Base-by-base conservation (phyloP, 2,113 vertebrate species). In the Ploceus nigricollis region DNA sequence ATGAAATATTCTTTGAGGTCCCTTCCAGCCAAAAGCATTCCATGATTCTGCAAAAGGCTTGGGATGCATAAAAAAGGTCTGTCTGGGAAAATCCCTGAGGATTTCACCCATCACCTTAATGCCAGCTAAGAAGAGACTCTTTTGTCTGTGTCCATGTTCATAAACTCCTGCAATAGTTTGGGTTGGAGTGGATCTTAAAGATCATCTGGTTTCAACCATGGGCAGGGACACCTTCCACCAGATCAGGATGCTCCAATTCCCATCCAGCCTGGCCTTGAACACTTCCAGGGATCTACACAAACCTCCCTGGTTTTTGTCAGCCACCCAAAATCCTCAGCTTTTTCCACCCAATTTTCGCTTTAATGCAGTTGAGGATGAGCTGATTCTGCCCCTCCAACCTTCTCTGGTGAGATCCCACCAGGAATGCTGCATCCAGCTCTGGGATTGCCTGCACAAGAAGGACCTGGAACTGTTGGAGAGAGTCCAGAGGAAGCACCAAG, bases 201-300 rank as follows among this genome's bases (percentile, higher is more conserved):
- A 39, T 11, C 4, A 9, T 11, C 18, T 37, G 4, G 10, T 33
- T 50, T 11, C 28, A n/a, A 0, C 12, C 27, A 8, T 1, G 37
- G 27, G 31, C 22, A 37, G 58, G 35, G 68, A 51, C 23, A 24
- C 1, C 3, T 75, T 10, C 53, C 28, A 7, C 37, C 8, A 10
- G 2, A 5, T 5, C 60, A n/a, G 60, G 28, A 10, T 53, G 16
- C n/a, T 68, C 53, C 53, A n/a, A 25, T 6, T 27, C 19, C 20
- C 23, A 21, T 17, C 77, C 68, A 66, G 0, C 37, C 31, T 15
- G 24, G 48, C 30, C 58, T 33, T 13, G 44, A 19, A 20, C 44
- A 28, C 18, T 44, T 89, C 44, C 35, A 42, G 58, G 58, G 66
- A 57, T 60, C 6, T 73, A 10, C 6, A 30, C 14, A 70, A 70